These are phyloP conservation scores for Lutjanus argentimaculatus DNA, from an alignment of 2,797 vertebrate genomes.

Conservation along the genomic window DNA sequence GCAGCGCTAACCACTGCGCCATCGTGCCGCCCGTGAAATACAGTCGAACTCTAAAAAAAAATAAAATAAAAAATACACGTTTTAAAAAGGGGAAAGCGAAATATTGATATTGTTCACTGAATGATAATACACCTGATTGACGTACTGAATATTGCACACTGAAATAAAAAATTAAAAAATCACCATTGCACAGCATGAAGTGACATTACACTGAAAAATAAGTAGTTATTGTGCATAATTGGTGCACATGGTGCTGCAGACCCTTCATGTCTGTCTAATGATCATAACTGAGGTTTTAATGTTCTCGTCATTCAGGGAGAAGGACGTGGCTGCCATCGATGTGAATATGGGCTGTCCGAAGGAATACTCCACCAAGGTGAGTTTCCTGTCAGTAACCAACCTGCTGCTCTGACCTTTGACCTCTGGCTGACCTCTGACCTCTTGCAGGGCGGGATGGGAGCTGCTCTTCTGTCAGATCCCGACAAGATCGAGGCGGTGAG, in stretches of 20 bases:
- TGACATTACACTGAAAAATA: no score
- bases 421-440: constrained; percentile 27
- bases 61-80: no score
- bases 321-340: constrained; percentile 95
- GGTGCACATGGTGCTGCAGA: no score
- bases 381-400: not conserved
- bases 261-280: no score
- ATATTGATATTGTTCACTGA: no score
- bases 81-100: not conserved
- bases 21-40: no score
- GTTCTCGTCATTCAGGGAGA: constrained; percentile 83
- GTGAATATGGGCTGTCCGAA: constrained; percentile 99
- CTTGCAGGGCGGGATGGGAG: constrained; percentile 97
- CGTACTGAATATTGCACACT: no score
- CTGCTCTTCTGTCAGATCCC: constrained; percentile 93
- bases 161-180: no score
- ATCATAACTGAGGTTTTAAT: not conserved
- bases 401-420: constrained; percentile 34
- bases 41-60: not conserved
- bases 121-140: no score
- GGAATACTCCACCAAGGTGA: constrained; percentile 98
- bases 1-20: no score
- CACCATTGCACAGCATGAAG: no score
- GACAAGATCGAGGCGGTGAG: constrained; percentile 95
- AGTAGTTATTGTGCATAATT: no score